Conservation (phyloP, 2,797 vertebrate genomes). For the Dermochelys coriacea region DNA sequence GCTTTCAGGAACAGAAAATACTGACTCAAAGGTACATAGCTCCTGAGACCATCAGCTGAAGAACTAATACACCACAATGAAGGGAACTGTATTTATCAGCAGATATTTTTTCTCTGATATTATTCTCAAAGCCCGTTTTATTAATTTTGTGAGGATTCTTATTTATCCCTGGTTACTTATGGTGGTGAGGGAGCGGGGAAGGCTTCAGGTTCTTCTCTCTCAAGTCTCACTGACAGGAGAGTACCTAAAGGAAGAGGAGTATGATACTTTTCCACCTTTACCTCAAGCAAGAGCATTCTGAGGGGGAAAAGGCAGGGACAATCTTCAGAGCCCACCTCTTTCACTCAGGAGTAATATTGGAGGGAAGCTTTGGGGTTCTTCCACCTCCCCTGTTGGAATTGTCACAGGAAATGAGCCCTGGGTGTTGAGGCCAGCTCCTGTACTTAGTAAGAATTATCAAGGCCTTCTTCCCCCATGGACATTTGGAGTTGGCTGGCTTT, state of each 20-base stretch:
- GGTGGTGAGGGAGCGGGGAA: neutral
- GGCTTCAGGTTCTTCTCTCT: neutral
- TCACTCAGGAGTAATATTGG: neutral
- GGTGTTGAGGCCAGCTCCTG: neutral
- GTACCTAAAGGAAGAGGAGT: neutral
- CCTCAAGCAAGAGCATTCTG: neutral
- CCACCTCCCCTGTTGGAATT: neutral
- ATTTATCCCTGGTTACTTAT: neutral
- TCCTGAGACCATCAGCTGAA: neutral
- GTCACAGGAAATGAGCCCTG: neutral
- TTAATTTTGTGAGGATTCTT: neutral
- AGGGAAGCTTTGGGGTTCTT: neutral
- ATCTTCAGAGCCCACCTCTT: neutral
- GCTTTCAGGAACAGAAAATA: neutral
- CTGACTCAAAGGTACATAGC: neutral
- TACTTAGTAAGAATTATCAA: neutral
- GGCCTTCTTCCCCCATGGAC: neutral
- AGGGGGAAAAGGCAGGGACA: neutral
- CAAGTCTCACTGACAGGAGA: neutral
- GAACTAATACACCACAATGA: rapidly evolving
- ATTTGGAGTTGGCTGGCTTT: neutral
- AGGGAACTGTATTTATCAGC: rapidly evolving
- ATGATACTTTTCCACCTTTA: neutral
- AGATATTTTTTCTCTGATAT: neutral
- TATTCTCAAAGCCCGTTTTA: neutral